These are phyloP conservation scores for Crax fasciolata DNA, from an alignment of 2,797 vertebrate genomes.

Conservation along the genomic window DNA sequence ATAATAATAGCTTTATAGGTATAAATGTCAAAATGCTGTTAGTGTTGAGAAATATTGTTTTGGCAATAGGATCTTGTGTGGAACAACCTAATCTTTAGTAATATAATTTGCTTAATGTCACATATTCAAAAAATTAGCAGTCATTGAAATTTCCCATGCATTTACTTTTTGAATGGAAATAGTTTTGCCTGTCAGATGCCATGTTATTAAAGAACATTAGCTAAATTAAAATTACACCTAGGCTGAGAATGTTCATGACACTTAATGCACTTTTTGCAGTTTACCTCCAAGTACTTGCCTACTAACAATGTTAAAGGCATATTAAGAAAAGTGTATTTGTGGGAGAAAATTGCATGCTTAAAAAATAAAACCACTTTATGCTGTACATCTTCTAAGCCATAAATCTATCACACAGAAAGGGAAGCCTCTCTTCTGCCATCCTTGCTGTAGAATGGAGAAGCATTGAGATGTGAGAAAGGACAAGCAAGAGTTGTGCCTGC, in stretches of 20 bases:
- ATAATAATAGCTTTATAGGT: background rate
- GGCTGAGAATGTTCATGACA: background rate
- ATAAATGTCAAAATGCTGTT: slow-evolving; percentile 36
- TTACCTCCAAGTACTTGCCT: slow-evolving; percentile 29
- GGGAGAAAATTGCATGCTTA: background rate
- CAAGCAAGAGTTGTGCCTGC: background rate
- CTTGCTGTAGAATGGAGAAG: background rate
- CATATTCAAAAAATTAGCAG: background rate
- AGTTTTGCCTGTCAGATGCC: slow-evolving; percentile 20
- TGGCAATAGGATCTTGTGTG: background rate
- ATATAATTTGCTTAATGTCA: background rate
- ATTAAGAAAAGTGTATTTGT: background rate
- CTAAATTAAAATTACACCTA: slow-evolving; percentile 49
- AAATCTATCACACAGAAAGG: background rate
- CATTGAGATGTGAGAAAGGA: background rate
- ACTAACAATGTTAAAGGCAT: slow-evolving; percentile 20
- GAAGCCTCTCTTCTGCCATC: background rate
- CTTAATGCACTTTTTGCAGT: slow-evolving; percentile 26
- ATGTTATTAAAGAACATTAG: slow-evolving; percentile 29
- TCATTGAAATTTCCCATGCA: background rate
- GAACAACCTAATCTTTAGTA: slow-evolving; percentile 9
- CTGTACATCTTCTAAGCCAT: background rate
- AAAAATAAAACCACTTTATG: background rate
- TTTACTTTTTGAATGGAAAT: slow-evolving; percentile 4
- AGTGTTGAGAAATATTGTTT: background rate